Evolutionary conservation across 1,140 invertebrate genomes (phyloP).

Genomic region (Atopsyche davidsoni): DNA sequence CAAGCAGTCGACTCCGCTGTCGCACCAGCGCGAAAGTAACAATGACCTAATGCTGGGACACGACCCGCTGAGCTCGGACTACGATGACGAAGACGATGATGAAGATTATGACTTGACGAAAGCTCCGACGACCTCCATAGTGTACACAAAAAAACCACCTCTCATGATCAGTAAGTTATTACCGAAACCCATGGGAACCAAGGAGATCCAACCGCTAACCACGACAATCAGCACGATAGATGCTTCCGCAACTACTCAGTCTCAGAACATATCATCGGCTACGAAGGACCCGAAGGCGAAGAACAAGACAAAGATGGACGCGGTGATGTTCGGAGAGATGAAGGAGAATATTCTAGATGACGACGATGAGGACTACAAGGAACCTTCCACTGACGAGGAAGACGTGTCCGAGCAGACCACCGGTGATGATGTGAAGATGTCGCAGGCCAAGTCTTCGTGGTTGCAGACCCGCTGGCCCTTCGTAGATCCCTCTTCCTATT

Average conservation of each 20-base stretch:
- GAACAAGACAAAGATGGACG: slow-evolving; percentile 19
- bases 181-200: slow-evolving; percentile 1
- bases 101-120: slow-evolving; percentile 23
- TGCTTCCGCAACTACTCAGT: neutral
- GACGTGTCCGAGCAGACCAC: slow-evolving; percentile 36
- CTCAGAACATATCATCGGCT: slow-evolving; percentile 2
- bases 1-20: slow-evolving; percentile 18
- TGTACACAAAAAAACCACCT: slow-evolving; percentile 11
- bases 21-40: slow-evolving; percentile 24
- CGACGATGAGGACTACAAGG: slow-evolving; percentile 45
- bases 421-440: slow-evolving; percentile 38
- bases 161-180: slow-evolving; percentile 13
- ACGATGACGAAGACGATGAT: slow-evolving; percentile 25
- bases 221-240: neutral
- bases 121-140: slow-evolving; percentile 2
- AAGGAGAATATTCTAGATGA: slow-evolving; percentile 34
- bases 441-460: slow-evolving; percentile 37
- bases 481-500: slow-evolving; percentile 55
- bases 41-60: slow-evolving; percentile 26
- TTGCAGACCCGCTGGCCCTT: slow-evolving; percentile 49
- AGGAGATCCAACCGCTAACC: neutral
- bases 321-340: slow-evolving; percentile 35
- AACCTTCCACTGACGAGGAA: slow-evolving; percentile 42
- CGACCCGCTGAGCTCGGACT: slow-evolving; percentile 22
- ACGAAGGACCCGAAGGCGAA: slow-evolving; percentile 7